Evolutionary conservation across 2,888 invertebrate species (phyloP), one percentile per base, ranked within the genome.

Genomic region (Drosophila barbarae): DNA sequence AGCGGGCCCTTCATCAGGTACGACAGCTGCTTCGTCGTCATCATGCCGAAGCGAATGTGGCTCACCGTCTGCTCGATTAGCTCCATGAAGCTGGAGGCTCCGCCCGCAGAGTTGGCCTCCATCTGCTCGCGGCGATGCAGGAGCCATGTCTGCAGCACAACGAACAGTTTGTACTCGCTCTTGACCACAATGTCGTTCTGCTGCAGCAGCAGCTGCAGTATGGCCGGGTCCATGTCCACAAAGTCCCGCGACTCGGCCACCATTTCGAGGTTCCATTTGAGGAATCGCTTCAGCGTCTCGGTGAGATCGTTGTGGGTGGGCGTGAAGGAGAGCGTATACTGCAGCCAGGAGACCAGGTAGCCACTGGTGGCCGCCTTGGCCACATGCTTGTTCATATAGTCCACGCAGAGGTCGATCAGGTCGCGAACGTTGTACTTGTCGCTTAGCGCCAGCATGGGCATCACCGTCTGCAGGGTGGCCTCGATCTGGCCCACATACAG

Each of bases 341-440:
- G 97, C 86, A 96, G 91, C 98, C 98, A 98, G 0, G 95, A 94
- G 32, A 97, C 93, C 23, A 98, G 90, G 66, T 94, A 94, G 15
- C 95, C 95, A 59, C 95, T 93, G 56, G 92, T 92, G 0, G 95
- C 95, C 6, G 97, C 96, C 81, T 95, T 93, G 3, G 96, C 95
- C 54, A 97, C 93, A 88, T 97, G 95, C 77, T 93, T 92, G 52
- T 93, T 92, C 98, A 98, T 98, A 89, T 96, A 98, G 63, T 93
- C 92, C 32, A 96, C 91, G 88, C 98, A 98, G 12, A 96, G 90
- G 8, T 92, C 90, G 71, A 95, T 95, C 83, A 98, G 91, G 89
- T 98, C 96, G 92, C 93, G 94, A 13, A 98, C 96, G 90, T 97
- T 96, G 90, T 98, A 98, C 90, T 98, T 98, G 89, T 98, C 98